Evolutionary conservation across 2,113 vertebrate genomes (phyloP), one percentile per base, ranked within the genome.

Genomic region (Cyanoderma ruficeps): DNA sequence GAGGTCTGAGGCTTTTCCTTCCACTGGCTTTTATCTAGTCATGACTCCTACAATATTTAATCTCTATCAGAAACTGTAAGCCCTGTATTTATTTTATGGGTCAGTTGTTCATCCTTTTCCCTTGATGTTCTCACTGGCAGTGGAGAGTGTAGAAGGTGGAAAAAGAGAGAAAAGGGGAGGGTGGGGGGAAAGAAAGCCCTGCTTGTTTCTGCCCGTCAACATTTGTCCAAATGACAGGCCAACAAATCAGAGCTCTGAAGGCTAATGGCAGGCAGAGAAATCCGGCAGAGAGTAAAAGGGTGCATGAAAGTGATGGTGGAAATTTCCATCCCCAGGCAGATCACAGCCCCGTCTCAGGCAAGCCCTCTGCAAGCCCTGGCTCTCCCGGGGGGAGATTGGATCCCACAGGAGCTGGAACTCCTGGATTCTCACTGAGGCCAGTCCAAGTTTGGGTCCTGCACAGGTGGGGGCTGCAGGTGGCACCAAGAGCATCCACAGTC

Each of bases 31-130:
- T 98, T 97, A 97, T 98, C 97, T 96, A 94, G 96, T 96, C 97
- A 76, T 96, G 96, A 95, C 97, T 97, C 93, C 96, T 94, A 91
- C 96, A 94, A 96, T 97, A 97, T 97, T 98, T 98, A 97, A 97
- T 98, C 97, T 96, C 93, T 97, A 97, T 97, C 97, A 97, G 97
- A 84, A 97, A 87, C 84, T 25, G 87, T 93, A 97, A 97, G 96
- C 93, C 95, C 94, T 96, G 96, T 96, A 86, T 97, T 97, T 97
- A 92, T 98, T 98, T 97, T 97, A 89, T 82, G 91, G 97, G 97
- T 97, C 97, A 97, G 89, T 90, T 89, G 96, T 95, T 97, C 97
- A 98, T 97, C 95, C 96, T 91, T 97, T 97, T 94, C 87, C 95
- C 94, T 96, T 55, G 95, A 96, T 94, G 96, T 75, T 94, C 80